Percentiles rank a stretch among this genome's conserved stretches.
These are phyloP conservation scores for Hipposideros armiger DNA, from an alignment of 2,113 vertebrate species.

Conservation along the genomic window DNA sequence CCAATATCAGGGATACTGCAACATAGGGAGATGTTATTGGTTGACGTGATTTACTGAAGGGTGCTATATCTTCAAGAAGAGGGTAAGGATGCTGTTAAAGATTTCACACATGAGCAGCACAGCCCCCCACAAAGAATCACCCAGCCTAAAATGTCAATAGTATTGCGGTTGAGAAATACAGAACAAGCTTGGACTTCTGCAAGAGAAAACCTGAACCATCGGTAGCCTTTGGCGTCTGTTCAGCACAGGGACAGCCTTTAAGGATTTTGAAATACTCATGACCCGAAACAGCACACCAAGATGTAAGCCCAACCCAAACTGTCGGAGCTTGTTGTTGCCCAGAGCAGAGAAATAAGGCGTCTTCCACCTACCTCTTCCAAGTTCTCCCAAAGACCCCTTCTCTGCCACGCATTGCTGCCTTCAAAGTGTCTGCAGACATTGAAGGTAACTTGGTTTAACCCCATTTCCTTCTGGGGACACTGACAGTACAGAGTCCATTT, in stretches of 20 bases:
- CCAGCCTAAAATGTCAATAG: background rate
- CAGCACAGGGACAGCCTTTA: background rate
- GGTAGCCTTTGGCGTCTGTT: background rate
- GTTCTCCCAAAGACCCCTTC: background rate
- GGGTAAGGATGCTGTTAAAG: background rate
- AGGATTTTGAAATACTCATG: background rate
- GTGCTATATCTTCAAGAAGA: background rate
- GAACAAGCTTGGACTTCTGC: background rate
- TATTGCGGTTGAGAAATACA: background rate
- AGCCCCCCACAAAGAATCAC: background rate
- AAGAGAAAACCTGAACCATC: background rate
- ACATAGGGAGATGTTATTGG: background rate
- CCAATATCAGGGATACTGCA: conserved; percentile 60
- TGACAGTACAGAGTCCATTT: background rate
- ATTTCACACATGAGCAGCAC: too few relatives aligned
- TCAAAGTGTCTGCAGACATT: accelerated
- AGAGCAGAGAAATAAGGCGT: background rate
- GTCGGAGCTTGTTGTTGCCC: background rate
- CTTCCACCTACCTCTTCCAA: background rate
- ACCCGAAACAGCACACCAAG: background rate
- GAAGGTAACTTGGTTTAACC: background rate
- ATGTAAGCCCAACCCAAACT: background rate
- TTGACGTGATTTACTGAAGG: background rate
- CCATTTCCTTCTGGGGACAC: background rate
- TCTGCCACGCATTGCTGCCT: background rate